These are phyloP conservation scores for Macrostomum cliftonense DNA, from an alignment of 2,888 invertebrate species.

Conservation along the genomic window DNA sequence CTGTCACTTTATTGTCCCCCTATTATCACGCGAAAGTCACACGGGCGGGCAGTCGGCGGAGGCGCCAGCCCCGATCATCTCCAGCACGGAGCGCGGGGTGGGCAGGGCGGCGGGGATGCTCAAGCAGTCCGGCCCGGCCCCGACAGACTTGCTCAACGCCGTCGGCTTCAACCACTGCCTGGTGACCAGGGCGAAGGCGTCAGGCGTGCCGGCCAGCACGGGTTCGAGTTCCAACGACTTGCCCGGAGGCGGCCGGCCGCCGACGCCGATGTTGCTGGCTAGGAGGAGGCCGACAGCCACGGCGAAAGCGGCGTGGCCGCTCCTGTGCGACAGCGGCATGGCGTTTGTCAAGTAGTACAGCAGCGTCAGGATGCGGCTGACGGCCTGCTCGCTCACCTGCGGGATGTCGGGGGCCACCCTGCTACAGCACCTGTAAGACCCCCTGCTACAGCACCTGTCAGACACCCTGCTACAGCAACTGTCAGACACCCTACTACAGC, in stretches of 20 bases:
- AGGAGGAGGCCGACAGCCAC: constrained; percentile 25
- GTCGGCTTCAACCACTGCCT: constrained; percentile 23
- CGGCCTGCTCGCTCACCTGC: neutral
- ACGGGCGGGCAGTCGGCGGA: too few species aligned
- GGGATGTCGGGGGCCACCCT: neutral
- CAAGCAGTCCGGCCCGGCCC: too few species aligned
- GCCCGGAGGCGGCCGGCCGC: constrained; percentile 23
- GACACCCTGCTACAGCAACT: too few species aligned
- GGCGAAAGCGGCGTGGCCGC: constrained; percentile 26
- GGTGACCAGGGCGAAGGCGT: constrained; percentile 24
- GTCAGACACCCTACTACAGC: too few species aligned
- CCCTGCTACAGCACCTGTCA: too few species aligned
- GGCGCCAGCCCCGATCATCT: too few species aligned
- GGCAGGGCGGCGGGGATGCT: too few species aligned
- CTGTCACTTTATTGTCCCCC: too few species aligned
- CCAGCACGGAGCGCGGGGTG: too few species aligned
- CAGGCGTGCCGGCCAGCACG: constrained; percentile 25
- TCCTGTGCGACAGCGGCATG: constrained; percentile 25
- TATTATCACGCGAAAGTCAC: too few species aligned
- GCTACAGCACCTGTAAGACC: too few species aligned
- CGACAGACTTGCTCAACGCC: too few species aligned
- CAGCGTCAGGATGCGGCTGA: constrained; percentile 21
- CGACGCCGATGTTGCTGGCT: constrained; percentile 24
- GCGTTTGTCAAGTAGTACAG: constrained; percentile 28
- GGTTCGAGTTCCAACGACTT: constrained; percentile 27